Base-by-base conservation (phyloP, 2,888 invertebrate species). In the Seira ritae region DNA sequence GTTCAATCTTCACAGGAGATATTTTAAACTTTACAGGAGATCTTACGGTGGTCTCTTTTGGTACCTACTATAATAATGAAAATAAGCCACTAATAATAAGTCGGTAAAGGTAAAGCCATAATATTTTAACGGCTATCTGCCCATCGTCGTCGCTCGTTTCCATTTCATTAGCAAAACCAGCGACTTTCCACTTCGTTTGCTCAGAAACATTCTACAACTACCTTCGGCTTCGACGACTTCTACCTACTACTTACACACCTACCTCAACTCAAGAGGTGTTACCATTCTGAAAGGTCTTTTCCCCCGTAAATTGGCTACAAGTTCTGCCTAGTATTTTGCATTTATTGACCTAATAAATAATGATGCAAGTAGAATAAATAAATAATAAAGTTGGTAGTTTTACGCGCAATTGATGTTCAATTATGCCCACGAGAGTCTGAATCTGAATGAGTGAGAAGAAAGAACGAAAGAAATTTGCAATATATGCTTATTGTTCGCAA, bases 401-500 rank as follows among this genome's bases (percentile, higher is more conserved):
- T 42, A 42, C 42, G 42, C 12, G 42, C 42, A 42, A 42, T 42
- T 12, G 42, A 42, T 42, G 42, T 12, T 42, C 42, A 42, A 42
- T 42, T 8, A 42, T 42, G 42, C 42, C 42, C 42, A 42, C 42
- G 42, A 42, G 12, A 42, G 42, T 42, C 12, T 42, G 6, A 12
- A 42, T 42, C 12, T 42, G 42, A 42, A 42, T 42, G 42, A 42
- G 42, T 42, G 12, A 12, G 42, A 42, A 42, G 6, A 42, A 12
- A 42, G 42, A 60, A 60, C 4, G 60, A 60, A 60, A n/a, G 60
- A 10, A 60, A 60, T n/a, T n/a, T 60, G 17, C 8, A 15, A 15
- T 10, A 12, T 12, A 60, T 3, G n/a, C 60, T 60, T 60, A 60
- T 60, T 60, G 60, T 60, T 60, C 60, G 60, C 60, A n/a, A 60